phyloP scores from a whole-genome alignment of 2,888 invertebrate species.

The Torymus aiolomorphi region DNA sequence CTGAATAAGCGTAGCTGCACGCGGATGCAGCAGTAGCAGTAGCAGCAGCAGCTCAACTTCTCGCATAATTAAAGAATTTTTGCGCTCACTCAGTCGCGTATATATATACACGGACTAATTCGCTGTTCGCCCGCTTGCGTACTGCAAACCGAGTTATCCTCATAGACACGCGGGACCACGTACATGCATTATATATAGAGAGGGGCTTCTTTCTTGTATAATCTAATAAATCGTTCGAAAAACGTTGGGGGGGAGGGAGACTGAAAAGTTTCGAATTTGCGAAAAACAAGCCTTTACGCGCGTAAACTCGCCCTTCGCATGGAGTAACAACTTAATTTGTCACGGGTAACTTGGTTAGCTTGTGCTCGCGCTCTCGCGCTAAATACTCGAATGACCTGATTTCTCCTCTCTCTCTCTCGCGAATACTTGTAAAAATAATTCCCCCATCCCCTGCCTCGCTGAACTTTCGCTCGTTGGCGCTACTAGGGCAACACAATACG shows the following conservation, averaged over 20 bases:
- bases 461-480: slow-evolving; percentile 1
- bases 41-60: slow-evolving; percentile 17
- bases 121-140: too few relatives aligned
- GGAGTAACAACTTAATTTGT: slow-evolving; percentile 60
- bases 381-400: slow-evolving; percentile 34
- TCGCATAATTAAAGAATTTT: slow-evolving; percentile 1
- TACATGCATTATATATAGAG: too few relatives aligned
- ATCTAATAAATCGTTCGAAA: not conserved
- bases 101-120: too few relatives aligned
- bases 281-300: slow-evolving; percentile 27
- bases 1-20: not conserved
- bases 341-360: slow-evolving; percentile 66
- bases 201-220: too few relatives aligned
- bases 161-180: not conserved
- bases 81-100: too few relatives aligned
- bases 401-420: not conserved
- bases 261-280: not conserved
- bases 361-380: not conserved
- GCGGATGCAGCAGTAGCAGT: not conserved
- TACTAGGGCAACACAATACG: too few relatives aligned
- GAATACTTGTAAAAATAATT: slow-evolving; percentile 12
- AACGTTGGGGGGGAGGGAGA: not conserved
- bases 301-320: slow-evolving; percentile 22
- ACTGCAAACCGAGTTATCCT: slow-evolving; percentile 2
- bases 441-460: not conserved